phyloP scores from a whole-genome alignment of 2,888 invertebrate species.

The Trachelus iudaicus region DNA sequence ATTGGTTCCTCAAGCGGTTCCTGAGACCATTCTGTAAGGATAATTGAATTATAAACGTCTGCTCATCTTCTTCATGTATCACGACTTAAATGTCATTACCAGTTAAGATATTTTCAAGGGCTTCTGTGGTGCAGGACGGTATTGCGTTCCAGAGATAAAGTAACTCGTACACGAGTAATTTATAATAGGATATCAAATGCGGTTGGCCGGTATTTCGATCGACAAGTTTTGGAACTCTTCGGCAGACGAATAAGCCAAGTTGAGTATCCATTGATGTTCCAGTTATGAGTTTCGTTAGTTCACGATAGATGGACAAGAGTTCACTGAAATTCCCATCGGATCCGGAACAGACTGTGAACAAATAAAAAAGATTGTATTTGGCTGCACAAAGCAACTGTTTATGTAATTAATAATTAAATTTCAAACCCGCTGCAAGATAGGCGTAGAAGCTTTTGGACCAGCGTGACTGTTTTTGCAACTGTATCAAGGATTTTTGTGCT shows the following conservation, averaged over 20 bases:
- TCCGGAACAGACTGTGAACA: slow-evolving; percentile 66
- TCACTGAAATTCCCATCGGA: slow-evolving; percentile 64
- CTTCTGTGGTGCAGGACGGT: slow-evolving; percentile 68
- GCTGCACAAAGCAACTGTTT: neutral
- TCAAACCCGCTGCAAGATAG: slow-evolving; percentile 69
- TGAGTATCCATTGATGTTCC: slow-evolving; percentile 55
- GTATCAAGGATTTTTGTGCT: slow-evolving; percentile 68
- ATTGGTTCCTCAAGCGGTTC: slow-evolving; percentile 67
- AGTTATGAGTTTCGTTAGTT: slow-evolving; percentile 60
- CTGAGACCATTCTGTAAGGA: slow-evolving; percentile 56
- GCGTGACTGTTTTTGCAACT: slow-evolving; percentile 71
- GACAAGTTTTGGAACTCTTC: slow-evolving; percentile 53
- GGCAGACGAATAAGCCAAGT: slow-evolving; percentile 56
- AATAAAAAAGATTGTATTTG: neutral
- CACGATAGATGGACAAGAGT: slow-evolving; percentile 57
- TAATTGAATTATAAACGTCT: slow-evolving; percentile 6
- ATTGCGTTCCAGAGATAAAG: slow-evolving; percentile 77
- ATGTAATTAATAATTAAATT: neutral
- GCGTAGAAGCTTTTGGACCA: slow-evolving; percentile 77
- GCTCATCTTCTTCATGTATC: neutral
- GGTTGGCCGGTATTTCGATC: slow-evolving; percentile 41
- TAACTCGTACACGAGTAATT: slow-evolving; percentile 73
- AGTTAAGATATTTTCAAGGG: slow-evolving; percentile 62
- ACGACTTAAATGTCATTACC: slow-evolving; percentile 51
- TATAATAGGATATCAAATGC: slow-evolving; percentile 65